Conservation (phyloP, 1,140 invertebrate species). For the Carposina sasakii region DNA sequence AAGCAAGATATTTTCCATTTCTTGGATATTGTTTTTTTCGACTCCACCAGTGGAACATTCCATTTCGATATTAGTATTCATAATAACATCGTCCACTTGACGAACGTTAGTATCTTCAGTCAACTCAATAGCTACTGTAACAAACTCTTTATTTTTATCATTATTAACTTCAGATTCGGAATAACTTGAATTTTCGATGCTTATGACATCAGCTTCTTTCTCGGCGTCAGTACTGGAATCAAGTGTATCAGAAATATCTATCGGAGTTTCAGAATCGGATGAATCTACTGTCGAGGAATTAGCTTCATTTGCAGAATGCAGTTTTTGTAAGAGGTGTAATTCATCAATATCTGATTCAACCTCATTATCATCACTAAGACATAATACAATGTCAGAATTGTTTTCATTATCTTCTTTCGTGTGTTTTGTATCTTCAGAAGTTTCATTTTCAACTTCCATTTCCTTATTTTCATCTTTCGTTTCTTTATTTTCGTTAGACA, state of each 20-base stretch:
- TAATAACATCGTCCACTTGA: neutral
- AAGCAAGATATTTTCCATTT: slow-evolving; percentile 40
- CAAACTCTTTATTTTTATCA: slow-evolving; percentile 10
- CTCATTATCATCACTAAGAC: slow-evolving; percentile 28
- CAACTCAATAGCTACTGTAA: neutral
- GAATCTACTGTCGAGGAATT: slow-evolving; percentile 34
- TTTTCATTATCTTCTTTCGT: slow-evolving; percentile 10
- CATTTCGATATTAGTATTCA: slow-evolving; percentile 6
- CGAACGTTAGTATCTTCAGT: neutral
- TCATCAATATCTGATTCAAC: slow-evolving; percentile 55
- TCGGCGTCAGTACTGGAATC: slow-evolving; percentile 29
- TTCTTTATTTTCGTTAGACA: slow-evolving; percentile 7
- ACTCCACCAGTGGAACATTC: slow-evolving; percentile 10
- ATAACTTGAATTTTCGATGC: slow-evolving; percentile 60
- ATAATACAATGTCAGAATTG: slow-evolving; percentile 10
- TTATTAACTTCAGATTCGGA: slow-evolving; percentile 45
- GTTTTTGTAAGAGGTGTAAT: slow-evolving; percentile 51
- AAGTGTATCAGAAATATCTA: slow-evolving; percentile 48
- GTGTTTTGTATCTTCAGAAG: slow-evolving; percentile 5
- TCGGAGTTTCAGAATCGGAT: slow-evolving; percentile 42
- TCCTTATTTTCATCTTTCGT: slow-evolving; percentile 4
- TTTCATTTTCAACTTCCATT: slow-evolving; percentile 10
- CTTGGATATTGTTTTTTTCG: neutral
- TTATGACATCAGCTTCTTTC: slow-evolving; percentile 42
- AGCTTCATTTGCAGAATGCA: slow-evolving; percentile 44